phyloP scores from a whole-genome alignment of 2,888 invertebrate genomes.

The Drosophila yooni region DNA sequence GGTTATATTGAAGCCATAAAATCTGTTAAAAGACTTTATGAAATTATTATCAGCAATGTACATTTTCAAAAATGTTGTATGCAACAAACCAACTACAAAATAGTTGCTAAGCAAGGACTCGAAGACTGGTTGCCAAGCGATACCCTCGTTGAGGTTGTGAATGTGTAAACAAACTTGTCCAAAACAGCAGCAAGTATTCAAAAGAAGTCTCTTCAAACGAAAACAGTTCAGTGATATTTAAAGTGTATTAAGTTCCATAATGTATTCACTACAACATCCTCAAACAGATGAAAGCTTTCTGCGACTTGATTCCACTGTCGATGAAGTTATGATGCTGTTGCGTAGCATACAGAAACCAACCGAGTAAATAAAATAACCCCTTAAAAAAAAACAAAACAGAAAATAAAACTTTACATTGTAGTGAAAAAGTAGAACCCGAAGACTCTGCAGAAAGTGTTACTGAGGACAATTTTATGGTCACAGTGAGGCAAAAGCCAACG shows the following conservation, averaged over 20 bases:
- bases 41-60: background rate
- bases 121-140: slow-evolving; percentile 32
- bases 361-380: slow-evolving; percentile 29
- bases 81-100: no score
- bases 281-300: slow-evolving; percentile 63
- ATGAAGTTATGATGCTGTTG: slow-evolving; percentile 58
- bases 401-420: slow-evolving; percentile 1
- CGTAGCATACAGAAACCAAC: slow-evolving; percentile 37
- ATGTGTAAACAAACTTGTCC: slow-evolving; percentile 31
- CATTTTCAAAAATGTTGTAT: background rate
- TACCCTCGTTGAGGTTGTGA: slow-evolving; percentile 15
- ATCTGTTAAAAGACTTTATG: background rate
- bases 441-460: slow-evolving; percentile 79
- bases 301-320: slow-evolving; percentile 50
- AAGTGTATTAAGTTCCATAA: slow-evolving; percentile 1
- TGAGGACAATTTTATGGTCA: slow-evolving; percentile 86
- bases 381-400: background rate
- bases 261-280: slow-evolving; percentile 66
- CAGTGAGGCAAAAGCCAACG: slow-evolving; percentile 84
- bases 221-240: background rate
- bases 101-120: slow-evolving; percentile 29
- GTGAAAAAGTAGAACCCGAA: slow-evolving; percentile 19
- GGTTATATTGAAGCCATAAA: background rate
- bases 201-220: background rate
- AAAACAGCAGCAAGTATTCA: background rate